phyloP scores from a whole-genome alignment of 2,888 invertebrate species.

The Sarcophaga rosellei region DNA sequence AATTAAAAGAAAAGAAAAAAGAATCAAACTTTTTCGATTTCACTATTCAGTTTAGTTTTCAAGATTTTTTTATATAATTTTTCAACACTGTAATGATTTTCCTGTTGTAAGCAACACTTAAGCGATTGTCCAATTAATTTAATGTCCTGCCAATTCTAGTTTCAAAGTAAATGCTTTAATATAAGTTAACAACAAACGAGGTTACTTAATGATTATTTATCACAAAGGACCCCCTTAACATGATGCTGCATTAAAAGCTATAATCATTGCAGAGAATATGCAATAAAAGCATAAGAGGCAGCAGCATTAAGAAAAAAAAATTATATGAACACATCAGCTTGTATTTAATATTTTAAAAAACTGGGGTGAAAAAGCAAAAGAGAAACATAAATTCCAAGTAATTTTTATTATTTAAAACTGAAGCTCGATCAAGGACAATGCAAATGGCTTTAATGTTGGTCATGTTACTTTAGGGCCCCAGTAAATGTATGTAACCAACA shows the following conservation, averaged over 20 bases:
- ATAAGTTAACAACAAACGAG: conserved; percentile 1
- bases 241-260: too few species aligned
- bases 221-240: too few species aligned
- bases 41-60: too few species aligned
- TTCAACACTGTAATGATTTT: too few species aligned
- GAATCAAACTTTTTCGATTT: too few species aligned
- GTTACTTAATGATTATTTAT: conserved; percentile 15
- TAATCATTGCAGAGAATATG: too few species aligned
- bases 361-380: neutral
- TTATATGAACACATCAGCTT: neutral
- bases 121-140: neutral
- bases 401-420: conserved; percentile 33
- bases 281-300: too few species aligned
- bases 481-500: neutral
- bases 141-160: conserved; percentile 1
- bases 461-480: conserved; percentile 16
- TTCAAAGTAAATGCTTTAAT: neutral
- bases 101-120: too few species aligned
- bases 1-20: too few species aligned
- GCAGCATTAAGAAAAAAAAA: too few species aligned
- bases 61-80: too few species aligned
- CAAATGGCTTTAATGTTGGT: conserved; percentile 46
- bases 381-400: neutral
- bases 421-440: conserved; percentile 38
- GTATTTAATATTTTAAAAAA: conserved; percentile 18